These are phyloP conservation scores for Hesperophylax magnus DNA, from an alignment of 1,140 invertebrate species.

Conservation along the genomic window DNA sequence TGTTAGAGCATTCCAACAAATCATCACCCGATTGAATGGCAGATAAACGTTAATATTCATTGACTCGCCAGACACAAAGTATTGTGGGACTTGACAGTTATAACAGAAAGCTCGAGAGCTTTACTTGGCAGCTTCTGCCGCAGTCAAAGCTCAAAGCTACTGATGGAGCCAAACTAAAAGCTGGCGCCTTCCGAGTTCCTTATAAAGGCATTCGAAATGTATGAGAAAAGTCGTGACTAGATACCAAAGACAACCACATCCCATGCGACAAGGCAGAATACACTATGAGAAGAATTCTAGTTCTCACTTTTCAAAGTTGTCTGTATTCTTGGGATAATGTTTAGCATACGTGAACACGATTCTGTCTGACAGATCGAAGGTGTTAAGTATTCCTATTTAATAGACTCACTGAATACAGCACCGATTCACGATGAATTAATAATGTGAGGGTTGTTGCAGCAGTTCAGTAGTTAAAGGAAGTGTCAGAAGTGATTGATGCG, in stretches of 20 bases:
- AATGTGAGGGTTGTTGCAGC: constrained; percentile 1
- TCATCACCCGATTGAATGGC: background rate
- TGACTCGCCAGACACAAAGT: background rate
- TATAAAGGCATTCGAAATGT: background rate
- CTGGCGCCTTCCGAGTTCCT: constrained; percentile 32
- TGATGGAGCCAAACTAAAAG: background rate
- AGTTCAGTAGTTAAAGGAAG: background rate
- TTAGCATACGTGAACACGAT: background rate
- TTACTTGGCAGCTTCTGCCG: constrained; percentile 24
- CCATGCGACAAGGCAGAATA: background rate
- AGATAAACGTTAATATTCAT: background rate
- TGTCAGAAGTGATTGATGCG: background rate
- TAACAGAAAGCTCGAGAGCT: constrained; percentile 15
- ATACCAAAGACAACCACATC: background rate
- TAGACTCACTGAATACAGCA: constrained; percentile 26
- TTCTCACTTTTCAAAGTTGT: too few relatives aligned
- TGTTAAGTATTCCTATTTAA: constrained; percentile 8
- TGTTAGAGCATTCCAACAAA: too few relatives aligned
- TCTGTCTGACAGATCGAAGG: background rate
- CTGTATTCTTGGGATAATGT: too few relatives aligned
- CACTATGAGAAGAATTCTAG: background rate
- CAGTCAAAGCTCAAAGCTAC: constrained; percentile 19
- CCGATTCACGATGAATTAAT: background rate
- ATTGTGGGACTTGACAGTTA: constrained; percentile 29
- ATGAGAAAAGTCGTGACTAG: background rate